These are phyloP conservation scores for Chlorospingus semifuscus DNA, from an alignment of 2,797 vertebrate genomes.

Conservation along the genomic window DNA sequence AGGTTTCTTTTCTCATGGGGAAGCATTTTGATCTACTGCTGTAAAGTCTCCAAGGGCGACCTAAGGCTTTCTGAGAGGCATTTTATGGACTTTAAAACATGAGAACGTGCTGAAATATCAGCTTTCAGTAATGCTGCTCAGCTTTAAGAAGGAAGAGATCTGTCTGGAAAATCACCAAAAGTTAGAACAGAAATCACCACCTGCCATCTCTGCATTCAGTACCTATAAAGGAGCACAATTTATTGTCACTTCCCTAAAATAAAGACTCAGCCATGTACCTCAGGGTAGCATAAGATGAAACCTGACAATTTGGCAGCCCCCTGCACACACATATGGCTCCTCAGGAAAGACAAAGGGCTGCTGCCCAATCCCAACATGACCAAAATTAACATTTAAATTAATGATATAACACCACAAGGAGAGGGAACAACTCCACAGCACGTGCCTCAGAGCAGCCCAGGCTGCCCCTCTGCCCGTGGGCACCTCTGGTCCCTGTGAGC, in stretches of 20 bases:
- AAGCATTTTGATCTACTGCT: background rate
- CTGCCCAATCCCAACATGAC: rapidly evolving
- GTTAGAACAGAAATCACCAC: background rate
- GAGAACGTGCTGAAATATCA: background rate
- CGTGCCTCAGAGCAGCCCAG: rapidly evolving
- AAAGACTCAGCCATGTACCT: background rate
- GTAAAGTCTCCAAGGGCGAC: background rate
- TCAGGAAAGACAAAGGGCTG: background rate
- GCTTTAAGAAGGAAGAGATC: background rate
- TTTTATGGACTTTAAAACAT: background rate
- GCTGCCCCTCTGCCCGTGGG: background rate
- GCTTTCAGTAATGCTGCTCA: background rate
- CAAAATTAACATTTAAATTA: background rate
- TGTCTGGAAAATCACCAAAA: background rate
- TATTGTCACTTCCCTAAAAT: background rate
- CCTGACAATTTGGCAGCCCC: background rate
- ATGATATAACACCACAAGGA: background rate
- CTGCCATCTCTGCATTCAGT: background rate
- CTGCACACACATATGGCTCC: background rate
- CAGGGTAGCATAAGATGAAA: background rate
- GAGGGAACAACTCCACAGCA: rapidly evolving
- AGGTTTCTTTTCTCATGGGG: background rate
- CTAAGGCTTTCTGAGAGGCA: background rate
- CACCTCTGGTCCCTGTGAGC: background rate
- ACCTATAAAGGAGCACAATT: background rate